Evolutionary conservation across 2,113 vertebrate species (phyloP).

Genomic region (Mobula birostris): DNA sequence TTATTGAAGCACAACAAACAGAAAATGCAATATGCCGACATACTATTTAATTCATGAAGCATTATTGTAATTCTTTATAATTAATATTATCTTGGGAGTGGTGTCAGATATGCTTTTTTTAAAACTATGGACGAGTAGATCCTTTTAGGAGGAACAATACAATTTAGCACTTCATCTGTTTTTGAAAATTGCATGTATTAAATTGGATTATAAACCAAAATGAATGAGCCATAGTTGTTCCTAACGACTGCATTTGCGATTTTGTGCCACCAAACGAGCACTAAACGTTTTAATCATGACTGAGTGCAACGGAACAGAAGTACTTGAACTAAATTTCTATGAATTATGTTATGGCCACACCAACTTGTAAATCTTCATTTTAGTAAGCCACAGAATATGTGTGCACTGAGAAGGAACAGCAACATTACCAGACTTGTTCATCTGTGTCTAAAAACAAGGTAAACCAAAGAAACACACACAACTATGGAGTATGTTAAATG

Average conservation of each 20-base stretch:
- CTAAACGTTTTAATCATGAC: background rate
- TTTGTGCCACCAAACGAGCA: background rate
- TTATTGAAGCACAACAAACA: background rate
- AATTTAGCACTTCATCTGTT: background rate
- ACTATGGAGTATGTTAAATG: background rate
- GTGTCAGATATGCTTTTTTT: background rate
- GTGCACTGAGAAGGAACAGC: background rate
- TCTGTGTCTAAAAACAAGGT: background rate
- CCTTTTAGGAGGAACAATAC: background rate
- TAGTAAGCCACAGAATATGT: background rate
- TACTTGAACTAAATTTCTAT: background rate
- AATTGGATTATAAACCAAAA: conserved; percentile 9
- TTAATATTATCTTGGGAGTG: background rate
- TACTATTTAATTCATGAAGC: background rate
- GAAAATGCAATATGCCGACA: background rate
- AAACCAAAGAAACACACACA: background rate
- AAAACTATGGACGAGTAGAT: background rate
- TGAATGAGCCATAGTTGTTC: background rate
- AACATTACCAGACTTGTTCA: background rate
- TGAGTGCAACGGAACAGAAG: background rate
- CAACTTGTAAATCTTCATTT: background rate
- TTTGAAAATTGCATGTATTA: background rate
- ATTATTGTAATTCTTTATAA: too few species aligned
- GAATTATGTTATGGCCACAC: background rate
- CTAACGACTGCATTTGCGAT: background rate